Evolutionary conservation across 1,140 invertebrate species (phyloP).

Genomic region (Pemphigus obesinymphae): DNA sequence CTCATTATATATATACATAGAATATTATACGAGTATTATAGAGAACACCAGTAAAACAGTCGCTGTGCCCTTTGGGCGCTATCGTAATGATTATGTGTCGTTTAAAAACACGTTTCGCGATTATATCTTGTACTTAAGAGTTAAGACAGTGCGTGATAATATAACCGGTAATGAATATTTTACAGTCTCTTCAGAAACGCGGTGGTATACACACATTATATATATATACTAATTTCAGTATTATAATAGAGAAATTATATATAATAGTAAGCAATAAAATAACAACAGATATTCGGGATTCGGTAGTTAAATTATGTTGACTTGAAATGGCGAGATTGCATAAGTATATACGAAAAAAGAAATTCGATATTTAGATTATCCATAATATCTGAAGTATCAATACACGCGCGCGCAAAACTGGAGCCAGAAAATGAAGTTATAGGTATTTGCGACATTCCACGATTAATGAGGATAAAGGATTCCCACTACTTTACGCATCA

Average conservation of each 20-base stretch:
- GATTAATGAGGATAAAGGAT: too few relatives aligned
- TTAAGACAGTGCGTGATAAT: not conserved
- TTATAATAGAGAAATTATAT: not conserved
- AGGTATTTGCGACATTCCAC: not conserved
- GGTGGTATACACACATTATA: not conserved
- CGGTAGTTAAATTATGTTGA: not conserved
- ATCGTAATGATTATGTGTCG: not conserved
- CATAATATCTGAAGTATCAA: not conserved
- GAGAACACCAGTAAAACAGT: not conserved
- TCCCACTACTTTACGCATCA: not conserved
- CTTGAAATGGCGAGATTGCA: not conserved
- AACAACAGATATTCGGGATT: not conserved
- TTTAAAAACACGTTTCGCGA: slow-evolving; percentile 12
- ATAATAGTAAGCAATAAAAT: not conserved
- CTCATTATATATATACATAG: too few relatives aligned
- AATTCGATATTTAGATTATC: not conserved
- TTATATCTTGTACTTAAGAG: not conserved
- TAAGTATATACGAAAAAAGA: not conserved
- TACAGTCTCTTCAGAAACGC: not conserved
- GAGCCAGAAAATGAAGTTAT: not conserved
- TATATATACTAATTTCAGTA: not conserved
- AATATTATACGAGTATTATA: too few relatives aligned
- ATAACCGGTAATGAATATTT: not conserved
- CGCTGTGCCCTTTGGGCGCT: not conserved
- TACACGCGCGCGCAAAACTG: not conserved